Conservation (phyloP, 2,113 vertebrate genomes). For the Siphamia tubifer region DNA sequence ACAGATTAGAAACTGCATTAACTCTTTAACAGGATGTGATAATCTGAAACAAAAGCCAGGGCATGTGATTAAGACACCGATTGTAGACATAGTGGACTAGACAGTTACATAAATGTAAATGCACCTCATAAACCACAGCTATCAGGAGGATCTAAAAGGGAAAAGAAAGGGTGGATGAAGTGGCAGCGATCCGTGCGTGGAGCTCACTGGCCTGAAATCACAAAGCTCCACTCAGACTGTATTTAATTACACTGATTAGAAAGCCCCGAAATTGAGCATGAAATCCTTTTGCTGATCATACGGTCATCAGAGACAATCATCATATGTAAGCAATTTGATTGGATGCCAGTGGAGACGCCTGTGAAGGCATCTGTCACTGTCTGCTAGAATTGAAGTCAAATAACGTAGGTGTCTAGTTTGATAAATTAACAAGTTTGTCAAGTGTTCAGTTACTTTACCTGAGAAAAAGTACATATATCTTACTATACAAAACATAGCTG, state of each 20-base stretch:
- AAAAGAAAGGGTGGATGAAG: constrained; percentile 3
- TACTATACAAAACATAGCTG: too few relatives aligned
- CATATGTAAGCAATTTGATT: constrained; percentile 64
- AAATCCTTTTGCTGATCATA: constrained; percentile 58
- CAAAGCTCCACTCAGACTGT: constrained; percentile 32
- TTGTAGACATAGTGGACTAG: neutral
- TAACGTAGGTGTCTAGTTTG: neutral
- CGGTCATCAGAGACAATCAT: constrained; percentile 38
- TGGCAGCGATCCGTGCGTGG: constrained; percentile 4
- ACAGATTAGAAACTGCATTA: constrained; percentile 39
- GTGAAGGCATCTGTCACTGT: constrained; percentile 15
- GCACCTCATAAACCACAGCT: neutral
- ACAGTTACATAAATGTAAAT: constrained; percentile 1
- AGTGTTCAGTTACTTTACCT: neutral
- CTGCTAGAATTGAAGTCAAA: constrained; percentile 14
- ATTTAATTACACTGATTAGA: constrained; percentile 72
- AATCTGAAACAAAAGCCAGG: neutral
- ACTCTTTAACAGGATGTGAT: constrained; percentile 5
- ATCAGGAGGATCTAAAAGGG: constrained; percentile 17
- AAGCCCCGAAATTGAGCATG: constrained; percentile 58
- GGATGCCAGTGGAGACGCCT: constrained; percentile 14
- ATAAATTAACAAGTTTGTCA: neutral
- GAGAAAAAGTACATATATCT: too few relatives aligned
- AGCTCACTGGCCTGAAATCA: constrained; percentile 22
- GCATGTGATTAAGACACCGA: neutral